Conservation (phyloP, 2,113 vertebrate species). For the Marmota monax region DNA sequence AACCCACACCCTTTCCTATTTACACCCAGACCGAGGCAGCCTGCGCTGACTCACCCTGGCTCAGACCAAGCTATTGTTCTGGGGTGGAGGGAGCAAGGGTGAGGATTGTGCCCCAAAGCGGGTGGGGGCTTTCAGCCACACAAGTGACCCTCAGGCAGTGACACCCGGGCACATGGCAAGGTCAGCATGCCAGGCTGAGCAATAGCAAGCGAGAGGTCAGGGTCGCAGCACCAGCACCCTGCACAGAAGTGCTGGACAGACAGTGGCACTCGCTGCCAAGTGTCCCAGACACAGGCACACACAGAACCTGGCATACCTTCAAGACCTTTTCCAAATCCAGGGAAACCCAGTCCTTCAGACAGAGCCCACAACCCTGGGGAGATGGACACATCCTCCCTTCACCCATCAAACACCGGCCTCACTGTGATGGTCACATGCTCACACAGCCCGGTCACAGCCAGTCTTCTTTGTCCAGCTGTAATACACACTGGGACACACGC, state of each 20-base stretch:
- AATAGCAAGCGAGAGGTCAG: neutral
- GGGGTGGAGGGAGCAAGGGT: slow-evolving; percentile 28
- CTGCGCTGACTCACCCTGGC: slow-evolving; percentile 82
- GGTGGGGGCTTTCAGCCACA: neutral
- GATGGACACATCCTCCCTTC: neutral
- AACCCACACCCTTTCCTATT: slow-evolving; percentile 85
- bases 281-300: slow-evolving; percentile 6
- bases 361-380: neutral
- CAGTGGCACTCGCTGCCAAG: neutral
- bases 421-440: neutral
- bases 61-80: slow-evolving; percentile 79
- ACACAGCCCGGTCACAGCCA: neutral
- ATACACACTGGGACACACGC: neutral
- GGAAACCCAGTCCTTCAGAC: neutral
- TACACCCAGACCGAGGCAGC: slow-evolving; percentile 79
- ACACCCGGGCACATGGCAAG: neutral
- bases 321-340: neutral
- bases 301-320: neutral
- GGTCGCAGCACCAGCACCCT: rapidly evolving
- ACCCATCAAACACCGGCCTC: neutral
- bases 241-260: neutral
- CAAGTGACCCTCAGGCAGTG: slow-evolving; percentile 40
- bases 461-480: neutral
- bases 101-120: neutral
- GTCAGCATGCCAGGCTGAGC: neutral